Evolutionary conservation across 2,797 vertebrate genomes (phyloP), one percentile per base, ranked within the genome.

Genomic region (Erithacus rubecula): DNA sequence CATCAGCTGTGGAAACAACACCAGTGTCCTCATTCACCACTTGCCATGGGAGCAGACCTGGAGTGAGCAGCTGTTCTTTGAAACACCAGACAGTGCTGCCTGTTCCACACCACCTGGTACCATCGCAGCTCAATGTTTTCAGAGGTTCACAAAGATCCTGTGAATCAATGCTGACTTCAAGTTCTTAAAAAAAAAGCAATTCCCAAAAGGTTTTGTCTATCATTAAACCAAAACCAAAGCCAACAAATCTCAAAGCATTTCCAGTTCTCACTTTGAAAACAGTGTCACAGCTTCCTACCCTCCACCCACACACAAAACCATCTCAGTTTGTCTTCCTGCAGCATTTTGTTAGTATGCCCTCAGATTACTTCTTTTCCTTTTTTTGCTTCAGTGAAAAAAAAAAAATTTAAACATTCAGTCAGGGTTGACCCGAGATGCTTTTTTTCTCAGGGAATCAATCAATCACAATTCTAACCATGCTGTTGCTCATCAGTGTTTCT

Each of bases 201-300:
- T 83, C 64, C 32, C 49, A 6, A 71, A 87, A 81, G 34, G 34
- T 75, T 94, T 90, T 11, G 2, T 78, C 67, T 90, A 65, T 69
- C 63, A 52, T 59, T 86, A 83, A 69, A 86, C n/a, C 44, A 80
- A 84, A 92, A 20, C n/a, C 49, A 83, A 91, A 71, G 82, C 75
- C n/a, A 90, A 87, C 12, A 68, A 64, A 78, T 81, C 21, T 92
- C 56, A 80, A 89, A 69, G 53, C n/a, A 68, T 74, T 94, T 94
- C 34, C 82, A 93, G 89, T 91, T 96, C 85, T 93, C 46, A 74
- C 65, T 86, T 88, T 32, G 43, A 65, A 93, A 93, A 91, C 49
- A 84, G 63, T 68, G 62, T 88, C 80, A 69, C 58, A 81, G 24
- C 11, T 58, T 79, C 29, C 51, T 53, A 84, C 39, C 24, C 53